Evolutionary conservation across 2,888 invertebrate genomes (phyloP), one percentile per base, ranked within the genome.

Genomic region (Rambutsinella grinnellia): DNA sequence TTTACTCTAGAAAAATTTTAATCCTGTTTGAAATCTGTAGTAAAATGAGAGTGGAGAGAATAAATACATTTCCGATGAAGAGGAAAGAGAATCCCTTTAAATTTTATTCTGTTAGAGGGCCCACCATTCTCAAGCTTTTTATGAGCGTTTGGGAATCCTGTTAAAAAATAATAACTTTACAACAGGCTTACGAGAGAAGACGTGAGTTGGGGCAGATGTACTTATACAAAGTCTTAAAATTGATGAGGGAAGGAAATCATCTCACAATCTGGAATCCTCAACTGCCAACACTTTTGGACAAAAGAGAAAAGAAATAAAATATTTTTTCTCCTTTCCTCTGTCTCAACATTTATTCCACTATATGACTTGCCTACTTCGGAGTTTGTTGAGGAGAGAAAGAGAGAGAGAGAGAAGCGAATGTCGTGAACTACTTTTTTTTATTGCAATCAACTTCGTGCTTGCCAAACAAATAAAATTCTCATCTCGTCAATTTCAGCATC

Each of bases 391-490:
- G 13, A 13, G 44, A 44, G 44, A 13, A 8, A 44, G 44, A 44
- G 10, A 10, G 10, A 44, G 44, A 17, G 62, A 17, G 46, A 10
- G 19, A 47, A 23, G 24, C 53, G 54, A 47, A 62, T 63, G 62
- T 36, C 51, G 75, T 62, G 62, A 75, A 57, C 61, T 68, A 44
- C 47, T 67, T 72, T 72, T n/a, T n/a, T 66, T 75, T 75, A 75
- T 68, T 68, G 28, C 68, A 62, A 68, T 75, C 68, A 68, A 61
- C 47, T 63, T 68, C 54, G 56, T 63, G 61, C 49, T 44, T 27
- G 19, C 47, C 23, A 63, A 63, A 36, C 36, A 36, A 36, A 36
- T 36, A 36, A 36, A 36, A 36, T 36, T 36, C 36, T 36, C 36
- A 36, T 36, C 36, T 36, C 5, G 36, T 36, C 36, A 36, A 36